These are phyloP conservation scores for Spicauda simplicius DNA, from an alignment of 2,888 invertebrate genomes.

Conservation along the genomic window DNA sequence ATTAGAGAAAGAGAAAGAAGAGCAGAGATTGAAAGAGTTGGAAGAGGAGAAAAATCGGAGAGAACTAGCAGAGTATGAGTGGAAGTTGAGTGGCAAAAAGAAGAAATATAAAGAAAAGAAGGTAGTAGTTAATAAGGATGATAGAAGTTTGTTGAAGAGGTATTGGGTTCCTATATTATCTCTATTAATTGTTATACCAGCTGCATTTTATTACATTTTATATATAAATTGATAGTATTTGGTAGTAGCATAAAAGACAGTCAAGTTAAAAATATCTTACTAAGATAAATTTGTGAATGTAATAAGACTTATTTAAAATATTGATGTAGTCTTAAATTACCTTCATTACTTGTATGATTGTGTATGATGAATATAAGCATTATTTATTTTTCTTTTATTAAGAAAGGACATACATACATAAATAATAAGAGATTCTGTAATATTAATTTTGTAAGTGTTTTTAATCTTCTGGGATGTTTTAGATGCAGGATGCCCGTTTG, in stretches of 20 bases:
- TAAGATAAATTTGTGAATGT: too few relatives aligned
- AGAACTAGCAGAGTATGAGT: constrained; percentile 91
- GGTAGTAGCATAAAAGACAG: too few relatives aligned
- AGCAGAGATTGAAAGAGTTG: constrained; percentile 81
- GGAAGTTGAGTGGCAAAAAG: constrained; percentile 89
- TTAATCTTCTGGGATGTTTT: too few relatives aligned
- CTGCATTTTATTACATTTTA: constrained; percentile 52
- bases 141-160: constrained; percentile 66
- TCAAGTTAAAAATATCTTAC: background rate
- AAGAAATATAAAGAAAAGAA: constrained; percentile 80
- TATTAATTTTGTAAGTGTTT: too few relatives aligned
- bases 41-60: constrained; percentile 88
- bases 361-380: too few relatives aligned
- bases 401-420: too few relatives aligned
- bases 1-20: constrained; percentile 81
- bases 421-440: too few relatives aligned
- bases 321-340: too few relatives aligned
- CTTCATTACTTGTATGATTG: too few relatives aligned
- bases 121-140: constrained; percentile 71
- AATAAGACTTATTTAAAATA: too few relatives aligned
- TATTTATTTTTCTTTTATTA: too few relatives aligned
- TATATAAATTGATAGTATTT: constrained; percentile 18
- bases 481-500: too few relatives aligned
- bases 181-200: constrained; percentile 53
- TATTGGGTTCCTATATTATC: constrained; percentile 74